phyloP scores from a whole-genome alignment of 1,140 invertebrate genomes.

The Cataglyphis hispanica region DNA sequence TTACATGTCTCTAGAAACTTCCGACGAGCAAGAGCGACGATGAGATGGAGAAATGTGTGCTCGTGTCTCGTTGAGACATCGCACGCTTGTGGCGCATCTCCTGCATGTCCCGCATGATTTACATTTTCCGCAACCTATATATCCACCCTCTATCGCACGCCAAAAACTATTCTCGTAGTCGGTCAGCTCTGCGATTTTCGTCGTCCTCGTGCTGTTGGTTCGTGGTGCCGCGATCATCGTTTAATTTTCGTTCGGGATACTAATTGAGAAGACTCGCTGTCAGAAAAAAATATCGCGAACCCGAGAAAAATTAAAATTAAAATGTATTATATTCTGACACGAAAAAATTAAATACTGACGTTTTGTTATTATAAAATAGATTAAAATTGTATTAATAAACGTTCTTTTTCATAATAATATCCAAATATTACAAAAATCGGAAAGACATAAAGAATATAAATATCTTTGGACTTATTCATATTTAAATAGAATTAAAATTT shows the following conservation, averaged over 20 bases:
- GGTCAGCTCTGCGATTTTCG: constrained; percentile 43
- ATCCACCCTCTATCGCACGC: constrained; percentile 46
- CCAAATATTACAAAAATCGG: no score
- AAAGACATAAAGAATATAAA: neutral
- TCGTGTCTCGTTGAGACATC: constrained; percentile 27
- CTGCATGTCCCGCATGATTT: neutral
- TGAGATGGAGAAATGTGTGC: neutral
- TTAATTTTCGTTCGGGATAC: constrained; percentile 47
- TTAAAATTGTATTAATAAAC: neutral
- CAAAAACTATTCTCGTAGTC: constrained; percentile 72
- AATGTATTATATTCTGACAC: neutral
- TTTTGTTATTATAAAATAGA: neutral
- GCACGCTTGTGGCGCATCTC: constrained; percentile 3
- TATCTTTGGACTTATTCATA: neutral
- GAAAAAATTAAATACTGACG: neutral
- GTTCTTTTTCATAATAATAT: neutral
- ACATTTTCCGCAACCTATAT: constrained; percentile 50
- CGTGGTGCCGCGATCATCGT: constrained; percentile 26
- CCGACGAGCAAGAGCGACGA: constrained; percentile 31
- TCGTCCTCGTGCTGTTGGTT: constrained; percentile 23
- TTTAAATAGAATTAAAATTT: no score
- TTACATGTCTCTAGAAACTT: constrained; percentile 6
- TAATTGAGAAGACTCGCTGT: neutral
- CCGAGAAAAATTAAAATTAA: neutral
- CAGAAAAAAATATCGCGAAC: neutral